phyloP scores from a whole-genome alignment of 2,888 invertebrate species.

The Choreutis nemorana region DNA sequence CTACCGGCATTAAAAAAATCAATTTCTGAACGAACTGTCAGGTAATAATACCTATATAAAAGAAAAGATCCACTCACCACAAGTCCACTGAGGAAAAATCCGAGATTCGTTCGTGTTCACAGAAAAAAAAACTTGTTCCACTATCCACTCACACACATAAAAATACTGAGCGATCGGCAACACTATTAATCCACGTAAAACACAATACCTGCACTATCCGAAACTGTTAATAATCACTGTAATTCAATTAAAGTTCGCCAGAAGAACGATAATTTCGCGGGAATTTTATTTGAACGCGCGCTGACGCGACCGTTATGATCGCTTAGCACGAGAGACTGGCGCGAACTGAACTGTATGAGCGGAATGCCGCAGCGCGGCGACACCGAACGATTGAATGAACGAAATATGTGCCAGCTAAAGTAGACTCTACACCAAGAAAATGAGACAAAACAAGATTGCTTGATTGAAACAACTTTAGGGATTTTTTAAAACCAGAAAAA shows the following conservation, averaged over 20 bases:
- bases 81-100: conserved; percentile 44
- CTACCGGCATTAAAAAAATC: too few species aligned
- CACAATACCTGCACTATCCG: conserved; percentile 25
- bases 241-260: conserved; percentile 24
- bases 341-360: conserved; percentile 23
- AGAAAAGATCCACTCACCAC: conserved; percentile 48
- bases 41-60: too few species aligned
- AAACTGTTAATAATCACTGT: conserved; percentile 29
- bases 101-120: conserved; percentile 30
- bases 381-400: conserved; percentile 23
- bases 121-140: conserved; percentile 39
- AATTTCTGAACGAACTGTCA: too few species aligned
- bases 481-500: too few species aligned
- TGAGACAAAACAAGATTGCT: too few species aligned
- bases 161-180: conserved; percentile 21
- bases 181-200: conserved; percentile 26
- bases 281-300: conserved; percentile 16
- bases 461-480: too few species aligned
- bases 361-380: conserved; percentile 13
- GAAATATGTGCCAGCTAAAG: too few species aligned
- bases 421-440: too few species aligned
- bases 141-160: conserved; percentile 35
- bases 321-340: conserved; percentile 51
- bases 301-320: conserved; percentile 23
- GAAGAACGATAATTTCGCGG: conserved; percentile 32